These are phyloP conservation scores for Nycticebus coucang DNA, from an alignment of 2,113 vertebrate genomes.

Conservation along the genomic window DNA sequence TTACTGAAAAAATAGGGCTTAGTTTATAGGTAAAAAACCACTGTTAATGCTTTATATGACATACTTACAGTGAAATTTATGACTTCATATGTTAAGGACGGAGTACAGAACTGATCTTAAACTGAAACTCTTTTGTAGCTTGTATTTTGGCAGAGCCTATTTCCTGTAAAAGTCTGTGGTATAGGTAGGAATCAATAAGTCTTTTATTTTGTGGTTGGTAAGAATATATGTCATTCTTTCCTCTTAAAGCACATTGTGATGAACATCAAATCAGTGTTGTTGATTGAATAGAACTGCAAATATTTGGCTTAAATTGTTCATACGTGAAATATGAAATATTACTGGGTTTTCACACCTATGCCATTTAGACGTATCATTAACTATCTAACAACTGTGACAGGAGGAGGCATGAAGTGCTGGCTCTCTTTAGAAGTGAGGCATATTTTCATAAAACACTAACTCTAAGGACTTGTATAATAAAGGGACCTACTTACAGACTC, in stretches of 20 bases:
- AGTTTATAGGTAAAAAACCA: background rate
- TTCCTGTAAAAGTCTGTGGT: background rate
- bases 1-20: background rate
- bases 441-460: background rate
- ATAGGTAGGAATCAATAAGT: background rate
- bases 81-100: background rate
- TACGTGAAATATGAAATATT: background rate
- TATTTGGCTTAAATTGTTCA: background rate
- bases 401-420: background rate
- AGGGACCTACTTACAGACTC: background rate
- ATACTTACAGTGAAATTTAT: background rate
- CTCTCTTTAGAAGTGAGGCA: background rate
- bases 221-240: background rate
- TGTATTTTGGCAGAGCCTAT: background rate
- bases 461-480: background rate
- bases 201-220: conserved; percentile 25
- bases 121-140: background rate
- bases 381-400: background rate
- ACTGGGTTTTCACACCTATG: background rate
- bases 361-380: background rate
- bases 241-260: background rate
- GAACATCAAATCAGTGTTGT: background rate
- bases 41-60: background rate
- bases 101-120: background rate
- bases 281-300: conserved; percentile 13